Evolutionary conservation across 2,888 invertebrate species (phyloP).

Genomic region (Apoda limacodes): DNA sequence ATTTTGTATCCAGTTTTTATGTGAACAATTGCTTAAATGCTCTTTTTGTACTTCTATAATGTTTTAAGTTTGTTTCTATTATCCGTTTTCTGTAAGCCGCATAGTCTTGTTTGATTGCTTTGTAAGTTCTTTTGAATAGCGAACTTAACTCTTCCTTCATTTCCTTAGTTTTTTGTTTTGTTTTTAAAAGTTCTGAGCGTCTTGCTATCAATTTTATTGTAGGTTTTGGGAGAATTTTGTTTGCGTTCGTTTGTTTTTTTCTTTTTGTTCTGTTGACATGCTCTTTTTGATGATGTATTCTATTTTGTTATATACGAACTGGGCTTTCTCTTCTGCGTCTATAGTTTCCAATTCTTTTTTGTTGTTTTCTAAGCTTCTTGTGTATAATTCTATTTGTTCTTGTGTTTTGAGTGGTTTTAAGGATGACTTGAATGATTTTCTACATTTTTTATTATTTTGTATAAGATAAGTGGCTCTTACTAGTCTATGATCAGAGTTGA

Average conservation of each 20-base stretch:
- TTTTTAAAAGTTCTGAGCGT: slow-evolving; percentile 10
- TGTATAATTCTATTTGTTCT: slow-evolving; percentile 5
- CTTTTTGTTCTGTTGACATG: slow-evolving; percentile 3
- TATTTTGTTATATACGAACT: slow-evolving; percentile 8
- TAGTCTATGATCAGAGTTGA: slow-evolving; percentile 9
- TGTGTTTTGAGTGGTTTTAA: slow-evolving; percentile 2
- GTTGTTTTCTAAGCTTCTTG: slow-evolving; percentile 4
- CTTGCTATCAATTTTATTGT: slow-evolving; percentile 7
- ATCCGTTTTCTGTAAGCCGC: slow-evolving; percentile 9
- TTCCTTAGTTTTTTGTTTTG: slow-evolving; percentile 11
- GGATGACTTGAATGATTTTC: slow-evolving; percentile 4
- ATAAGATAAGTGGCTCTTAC: slow-evolving; percentile 6
- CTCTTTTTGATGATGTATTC: slow-evolving; percentile 5
- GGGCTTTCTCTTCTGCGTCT: slow-evolving; percentile 2
- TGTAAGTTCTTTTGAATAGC: slow-evolving; percentile 8
- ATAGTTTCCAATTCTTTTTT: slow-evolving; percentile 3
- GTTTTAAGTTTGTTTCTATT: slow-evolving; percentile 11
- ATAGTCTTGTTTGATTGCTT: slow-evolving; percentile 11
- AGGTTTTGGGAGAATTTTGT: slow-evolving; percentile 8
- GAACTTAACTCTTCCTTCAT: slow-evolving; percentile 10
- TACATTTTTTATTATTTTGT: slow-evolving; percentile 5
- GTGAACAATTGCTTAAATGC: slow-evolving; percentile 12
- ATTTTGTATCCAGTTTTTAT: slow-evolving; percentile 17
- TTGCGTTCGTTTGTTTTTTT: slow-evolving; percentile 1
- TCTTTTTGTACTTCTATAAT: slow-evolving; percentile 16